Evolutionary conservation across 2,797 vertebrate genomes (phyloP), one percentile per base, ranked within the genome.

Genomic region (Crenichthys baileyi): DNA sequence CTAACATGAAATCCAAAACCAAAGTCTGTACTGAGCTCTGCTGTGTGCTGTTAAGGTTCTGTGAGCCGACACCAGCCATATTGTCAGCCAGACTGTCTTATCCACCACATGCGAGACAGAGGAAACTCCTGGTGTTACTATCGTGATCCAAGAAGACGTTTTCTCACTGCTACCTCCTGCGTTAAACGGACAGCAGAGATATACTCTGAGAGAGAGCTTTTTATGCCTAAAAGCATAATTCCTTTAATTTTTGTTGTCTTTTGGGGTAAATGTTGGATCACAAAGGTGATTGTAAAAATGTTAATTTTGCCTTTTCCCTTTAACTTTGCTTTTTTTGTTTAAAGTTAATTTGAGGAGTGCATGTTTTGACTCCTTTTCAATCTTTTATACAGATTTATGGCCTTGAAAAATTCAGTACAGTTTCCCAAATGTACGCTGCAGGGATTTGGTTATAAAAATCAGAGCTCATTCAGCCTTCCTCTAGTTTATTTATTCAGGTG

Each of bases 1-100:
- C 77, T 65, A 72, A 39, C 68, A 31, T 70, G 29, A 72, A 70
- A 71, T 76, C 58, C 81, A 70, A 87, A 56, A 41, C 72, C 7
- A n/a, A 51, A 20, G 41, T 13, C 22, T 31, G 44, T 7, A 36
- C 36, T 0, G 15, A 73, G 48, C 61, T 3, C 20, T 48, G 75
- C 56, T 60, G 29, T 79, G 71, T 81, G 73, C 53, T 48, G 61
- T 48, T 50, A 13, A 6, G 73, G 70, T 70, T 79, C 39, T 84
- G 60, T 86, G 68, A 80, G 86, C 77, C 22, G 29, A 72, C 48
- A 55, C 24, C 60, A 39, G 39, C 76, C 68, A 39, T 0, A 2
- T 60, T 53, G 24, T 73, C 72, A 56, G 53, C 48, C 70, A 53
- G 31, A 36, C 55, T n/a, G 44, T 70, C 36, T 74, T 24, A 13